phyloP scores from a whole-genome alignment of 2,797 vertebrate species.

The Odontamblyopus rebecca region DNA sequence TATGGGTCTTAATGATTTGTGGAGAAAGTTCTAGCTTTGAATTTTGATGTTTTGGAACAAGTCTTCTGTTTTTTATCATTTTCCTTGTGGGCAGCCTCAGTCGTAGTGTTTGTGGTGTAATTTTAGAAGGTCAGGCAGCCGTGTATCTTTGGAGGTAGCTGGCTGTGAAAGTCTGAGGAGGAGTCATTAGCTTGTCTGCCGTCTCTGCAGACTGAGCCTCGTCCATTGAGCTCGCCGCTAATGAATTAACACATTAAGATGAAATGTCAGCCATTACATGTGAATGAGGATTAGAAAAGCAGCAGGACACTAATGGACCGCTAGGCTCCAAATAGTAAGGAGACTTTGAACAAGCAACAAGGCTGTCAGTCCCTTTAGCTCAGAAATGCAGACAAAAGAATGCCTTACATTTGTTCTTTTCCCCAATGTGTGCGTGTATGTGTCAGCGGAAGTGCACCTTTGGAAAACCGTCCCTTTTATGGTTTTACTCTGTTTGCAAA shows the following conservation, averaged over 20 bases:
- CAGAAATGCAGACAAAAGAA: conserved; percentile 36
- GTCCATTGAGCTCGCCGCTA: conserved; percentile 63
- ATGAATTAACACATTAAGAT: conserved; percentile 81
- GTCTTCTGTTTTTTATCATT: not conserved
- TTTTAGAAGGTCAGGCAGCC: conserved; percentile 41
- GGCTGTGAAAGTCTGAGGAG: conserved; percentile 22
- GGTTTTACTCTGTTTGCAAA: conserved; percentile 76
- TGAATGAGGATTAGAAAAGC: conserved; percentile 85
- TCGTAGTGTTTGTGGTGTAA: not conserved
- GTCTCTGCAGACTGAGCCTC: conserved; percentile 62
- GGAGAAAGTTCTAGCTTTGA: not conserved
- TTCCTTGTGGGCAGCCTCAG: not conserved
- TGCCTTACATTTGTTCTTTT: not conserved
- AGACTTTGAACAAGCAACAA: conserved; percentile 75
- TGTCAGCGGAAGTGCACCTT: conserved; percentile 26
- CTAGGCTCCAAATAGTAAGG: conserved; percentile 50
- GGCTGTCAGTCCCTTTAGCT: conserved; percentile 33
- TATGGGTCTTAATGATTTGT: too few species aligned
- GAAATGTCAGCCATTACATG: conserved; percentile 80
- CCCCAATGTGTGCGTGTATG: conserved; percentile 8
- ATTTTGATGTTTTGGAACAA: not conserved
- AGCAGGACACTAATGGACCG: conserved; percentile 81
- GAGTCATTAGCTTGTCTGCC: conserved; percentile 70
- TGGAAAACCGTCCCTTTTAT: conserved; percentile 64
- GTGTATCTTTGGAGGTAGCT: conserved; percentile 17